phyloP scores from a whole-genome alignment of 2,113 vertebrate genomes.

The Bujurquina vittata region DNA sequence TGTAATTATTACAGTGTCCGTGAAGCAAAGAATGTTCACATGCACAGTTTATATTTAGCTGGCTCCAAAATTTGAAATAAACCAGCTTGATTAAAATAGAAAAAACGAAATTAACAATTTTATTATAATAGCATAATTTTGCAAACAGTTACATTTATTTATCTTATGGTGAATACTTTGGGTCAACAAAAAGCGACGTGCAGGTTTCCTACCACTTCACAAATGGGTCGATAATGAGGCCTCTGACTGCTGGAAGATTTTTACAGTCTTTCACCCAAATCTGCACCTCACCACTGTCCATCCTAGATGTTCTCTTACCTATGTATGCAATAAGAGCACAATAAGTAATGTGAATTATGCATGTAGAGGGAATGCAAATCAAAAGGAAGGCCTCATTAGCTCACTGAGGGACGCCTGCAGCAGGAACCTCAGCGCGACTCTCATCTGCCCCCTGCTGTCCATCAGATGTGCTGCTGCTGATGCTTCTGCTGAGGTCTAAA shows the following conservation, averaged over 20 bases:
- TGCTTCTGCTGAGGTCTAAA: slow-evolving; percentile 44
- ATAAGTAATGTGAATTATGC: neutral
- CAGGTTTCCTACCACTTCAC: slow-evolving; percentile 89
- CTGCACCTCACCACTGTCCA: slow-evolving; percentile 89
- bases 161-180: neutral
- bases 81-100: neutral
- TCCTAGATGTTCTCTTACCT: slow-evolving; percentile 81
- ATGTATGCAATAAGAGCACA: slow-evolving; percentile 1
- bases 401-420: slow-evolving; percentile 82
- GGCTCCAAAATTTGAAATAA: neutral
- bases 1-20: neutral
- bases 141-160: neutral
- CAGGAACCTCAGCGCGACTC: slow-evolving; percentile 88
- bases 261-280: slow-evolving; percentile 96
- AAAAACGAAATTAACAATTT: neutral
- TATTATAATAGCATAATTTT: neutral
- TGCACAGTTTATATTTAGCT: neutral
- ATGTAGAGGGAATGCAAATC: neutral
- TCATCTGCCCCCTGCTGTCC: slow-evolving; percentile 87
- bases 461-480: slow-evolving; percentile 58
- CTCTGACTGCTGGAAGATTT: slow-evolving; percentile 84
- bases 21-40: neutral
- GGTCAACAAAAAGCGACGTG: neutral
- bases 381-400: neutral
- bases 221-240: slow-evolving; percentile 87